Base-by-base conservation (phyloP, 2,888 invertebrate genomes). In the Subacronicta megacephala region DNA sequence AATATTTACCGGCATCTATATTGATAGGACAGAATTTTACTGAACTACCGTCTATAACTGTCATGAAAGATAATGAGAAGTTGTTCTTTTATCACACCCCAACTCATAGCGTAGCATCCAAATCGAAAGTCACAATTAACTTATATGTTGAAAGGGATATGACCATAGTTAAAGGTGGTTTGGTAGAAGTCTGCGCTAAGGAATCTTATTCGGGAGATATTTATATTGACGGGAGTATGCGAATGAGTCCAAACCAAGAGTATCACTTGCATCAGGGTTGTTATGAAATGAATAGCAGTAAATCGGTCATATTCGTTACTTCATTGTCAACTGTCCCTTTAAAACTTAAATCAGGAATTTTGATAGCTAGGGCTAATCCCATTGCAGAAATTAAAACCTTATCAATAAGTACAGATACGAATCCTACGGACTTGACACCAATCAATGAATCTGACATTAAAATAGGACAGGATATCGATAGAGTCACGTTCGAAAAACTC, bases 21-120 rank as follows among this genome's bases (percentile, higher is more conserved):
- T n/a, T 46, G 13, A 46, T 36, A 12, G 36, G 46, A n/a, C 36
- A 46, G 7, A 36, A 46, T 18, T 46, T 46, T 10, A 46, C 45
- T 10, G 45, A 36, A 36, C 3, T 46, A n/a, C 35, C 45, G 10
- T 36, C 5, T 23, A 10, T 46, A 7, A 46, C 36, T 4, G 44
- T 44, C 7, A 12, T 46, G 15, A 46, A 46, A 13, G 23, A 35
- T 18, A 35, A 13, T 10, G 7, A 46, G 3, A 35, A 16, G 7
- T 36, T 46, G 12, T 3, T 18, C 5, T 46, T 46, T 16, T 46
- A 36, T 16, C 15, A 7, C 7, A 16, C 23, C 7, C 46, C 46
- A n/a, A n/a, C 4, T 20, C 23, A 1, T 1, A 26, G 1, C 7
- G 3, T 3, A n/a, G 9, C 9, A 9, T 7, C 7, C 1, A 26